These are phyloP conservation scores for Otis tarda DNA, from an alignment of 2,113 vertebrate genomes.

Conservation along the genomic window DNA sequence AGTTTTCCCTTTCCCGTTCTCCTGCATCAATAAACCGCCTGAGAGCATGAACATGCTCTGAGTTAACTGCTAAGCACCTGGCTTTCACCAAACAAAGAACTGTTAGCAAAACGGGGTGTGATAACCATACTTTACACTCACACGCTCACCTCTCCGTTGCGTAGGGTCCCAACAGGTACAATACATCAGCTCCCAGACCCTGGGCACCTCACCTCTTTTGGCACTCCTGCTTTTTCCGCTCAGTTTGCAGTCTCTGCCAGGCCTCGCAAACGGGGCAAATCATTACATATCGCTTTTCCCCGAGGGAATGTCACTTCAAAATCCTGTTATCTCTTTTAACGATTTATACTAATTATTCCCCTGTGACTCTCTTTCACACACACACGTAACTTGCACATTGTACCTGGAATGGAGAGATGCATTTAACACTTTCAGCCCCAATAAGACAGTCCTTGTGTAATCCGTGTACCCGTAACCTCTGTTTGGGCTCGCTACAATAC, in stretches of 20 bases:
- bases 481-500: background rate
- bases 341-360: background rate
- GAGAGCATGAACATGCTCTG: background rate
- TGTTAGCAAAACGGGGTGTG: background rate
- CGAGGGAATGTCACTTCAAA: background rate
- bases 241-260: background rate
- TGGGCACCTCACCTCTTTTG: background rate
- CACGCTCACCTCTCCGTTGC: accelerated
- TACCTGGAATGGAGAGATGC: background rate
- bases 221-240: background rate
- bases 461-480: background rate
- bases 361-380: background rate
- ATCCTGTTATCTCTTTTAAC: background rate
- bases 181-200: background rate
- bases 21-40: background rate
- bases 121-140: background rate
- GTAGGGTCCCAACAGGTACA: accelerated
- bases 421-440: background rate
- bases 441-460: background rate
- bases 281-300: background rate
- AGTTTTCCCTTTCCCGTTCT: background rate
- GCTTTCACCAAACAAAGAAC: background rate
- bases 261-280: background rate
- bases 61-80: background rate
- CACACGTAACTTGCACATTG: background rate